These are phyloP conservation scores for Steinernema hermaphroditum DNA, from an alignment of 2,888 invertebrate species.

Conservation along the genomic window DNA sequence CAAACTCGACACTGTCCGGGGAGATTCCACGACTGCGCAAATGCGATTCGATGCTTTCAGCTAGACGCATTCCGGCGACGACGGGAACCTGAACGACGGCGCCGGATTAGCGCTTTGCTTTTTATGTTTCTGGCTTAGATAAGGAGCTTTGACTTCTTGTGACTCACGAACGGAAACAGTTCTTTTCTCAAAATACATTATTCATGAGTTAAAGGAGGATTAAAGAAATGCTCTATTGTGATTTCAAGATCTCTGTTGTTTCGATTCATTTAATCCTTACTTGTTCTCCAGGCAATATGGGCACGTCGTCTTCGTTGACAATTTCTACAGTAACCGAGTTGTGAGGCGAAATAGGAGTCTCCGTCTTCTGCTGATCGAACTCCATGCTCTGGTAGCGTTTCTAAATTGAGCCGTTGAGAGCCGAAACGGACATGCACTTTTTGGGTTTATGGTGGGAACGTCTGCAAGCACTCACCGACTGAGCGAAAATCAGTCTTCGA, in stretches of 20 bases:
- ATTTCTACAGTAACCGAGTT: slow-evolving; percentile 19
- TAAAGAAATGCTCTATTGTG: background rate
- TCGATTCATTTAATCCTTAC: no score
- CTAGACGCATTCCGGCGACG: slow-evolving; percentile 66
- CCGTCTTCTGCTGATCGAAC: background rate
- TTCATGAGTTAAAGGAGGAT: slow-evolving; percentile 13
- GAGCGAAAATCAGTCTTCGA: slow-evolving; percentile 20
- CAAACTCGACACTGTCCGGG: slow-evolving; percentile 73
- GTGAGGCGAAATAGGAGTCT: background rate
- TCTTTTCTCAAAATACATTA: slow-evolving; percentile 11
- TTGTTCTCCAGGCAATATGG: background rate
- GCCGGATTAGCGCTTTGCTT: background rate
- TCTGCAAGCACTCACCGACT: slow-evolving; percentile 21
- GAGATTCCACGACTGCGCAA: slow-evolving; percentile 76
- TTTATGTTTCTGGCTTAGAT: background rate
- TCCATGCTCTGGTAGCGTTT: slow-evolving; percentile 31
- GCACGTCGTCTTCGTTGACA: slow-evolving; percentile 23
- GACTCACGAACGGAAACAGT: slow-evolving; percentile 15
- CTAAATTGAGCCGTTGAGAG: background rate
- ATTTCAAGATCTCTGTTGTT: no score
- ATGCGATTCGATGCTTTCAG: slow-evolving; percentile 74
- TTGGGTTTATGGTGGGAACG: background rate
- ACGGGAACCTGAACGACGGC: slow-evolving; percentile 41
- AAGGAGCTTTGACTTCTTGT: slow-evolving; percentile 20
- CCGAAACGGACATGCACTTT: background rate